These are phyloP conservation scores for Bos indicus DNA, from an alignment of 2,113 vertebrate genomes.

Conservation along the genomic window DNA sequence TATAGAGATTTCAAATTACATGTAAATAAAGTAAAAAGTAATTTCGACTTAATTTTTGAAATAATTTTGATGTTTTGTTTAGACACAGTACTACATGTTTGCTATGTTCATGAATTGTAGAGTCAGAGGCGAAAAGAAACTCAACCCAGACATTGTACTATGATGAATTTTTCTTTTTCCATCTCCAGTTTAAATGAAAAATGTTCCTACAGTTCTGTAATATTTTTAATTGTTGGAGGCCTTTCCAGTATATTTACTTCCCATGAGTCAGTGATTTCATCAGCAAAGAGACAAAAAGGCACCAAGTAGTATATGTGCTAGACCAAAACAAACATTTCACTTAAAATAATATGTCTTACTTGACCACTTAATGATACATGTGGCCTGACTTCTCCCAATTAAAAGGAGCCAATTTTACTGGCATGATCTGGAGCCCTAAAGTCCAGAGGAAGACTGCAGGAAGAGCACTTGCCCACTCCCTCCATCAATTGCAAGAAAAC, in stretches of 20 bases:
- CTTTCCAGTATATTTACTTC: slow-evolving; percentile 58
- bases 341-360: slow-evolving; percentile 34
- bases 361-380: background rate
- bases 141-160: background rate
- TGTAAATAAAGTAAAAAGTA: slow-evolving; percentile 34
- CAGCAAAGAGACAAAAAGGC: slow-evolving; percentile 72
- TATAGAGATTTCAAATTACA: slow-evolving; percentile 12
- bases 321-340: slow-evolving; percentile 43
- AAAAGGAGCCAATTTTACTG: slow-evolving; percentile 25
- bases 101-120: slow-evolving; percentile 18
- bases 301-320: slow-evolving; percentile 48
- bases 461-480: background rate
- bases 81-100: background rate
- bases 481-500: background rate
- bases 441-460: background rate
- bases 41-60: slow-evolving; percentile 32
- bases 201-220: slow-evolving; percentile 42
- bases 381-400: background rate
- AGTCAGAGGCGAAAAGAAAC: slow-evolving; percentile 28
- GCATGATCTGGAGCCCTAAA: background rate
- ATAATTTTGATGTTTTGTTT: slow-evolving; percentile 26
- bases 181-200: slow-evolving; percentile 62
- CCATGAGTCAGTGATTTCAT: slow-evolving; percentile 67
- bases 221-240: slow-evolving; percentile 61
- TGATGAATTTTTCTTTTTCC: slow-evolving; percentile 13